These are phyloP conservation scores for Ceramica pisi DNA, from an alignment of 2,888 invertebrate species.

Conservation along the genomic window DNA sequence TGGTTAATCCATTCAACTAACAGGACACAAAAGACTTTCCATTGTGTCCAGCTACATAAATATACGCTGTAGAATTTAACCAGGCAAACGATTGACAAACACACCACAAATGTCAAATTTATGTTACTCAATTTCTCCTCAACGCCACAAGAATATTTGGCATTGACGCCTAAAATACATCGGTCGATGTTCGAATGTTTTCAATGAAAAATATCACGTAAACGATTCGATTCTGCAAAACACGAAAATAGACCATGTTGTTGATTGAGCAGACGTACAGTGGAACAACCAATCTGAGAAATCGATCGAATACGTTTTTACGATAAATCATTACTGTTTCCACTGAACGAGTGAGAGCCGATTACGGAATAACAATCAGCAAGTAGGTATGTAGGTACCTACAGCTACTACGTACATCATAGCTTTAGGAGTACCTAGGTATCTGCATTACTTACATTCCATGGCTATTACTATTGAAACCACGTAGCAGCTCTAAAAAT, in stretches of 20 bases:
- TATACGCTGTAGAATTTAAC: slow-evolving; percentile 34
- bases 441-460: not conserved
- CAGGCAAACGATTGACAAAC: slow-evolving; percentile 30
- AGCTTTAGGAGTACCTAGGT: not conserved
- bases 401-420: not conserved
- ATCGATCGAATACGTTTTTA: slow-evolving; percentile 28
- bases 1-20: slow-evolving; percentile 55
- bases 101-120: slow-evolving; percentile 20
- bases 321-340: slow-evolving; percentile 25
- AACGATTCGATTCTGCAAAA: slow-evolving; percentile 31
- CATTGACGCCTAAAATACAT: slow-evolving; percentile 10
- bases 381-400: not conserved
- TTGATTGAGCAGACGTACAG: not conserved
- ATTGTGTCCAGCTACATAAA: slow-evolving; percentile 18
- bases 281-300: slow-evolving; percentile 18
- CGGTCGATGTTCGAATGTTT: slow-evolving; percentile 33
- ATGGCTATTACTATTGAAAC: slow-evolving; percentile 34
- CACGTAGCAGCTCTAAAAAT: slow-evolving; percentile 59
- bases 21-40: slow-evolving; percentile 52
- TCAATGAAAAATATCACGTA: slow-evolving; percentile 14
- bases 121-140: slow-evolving; percentile 31
- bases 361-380: slow-evolving; percentile 39
- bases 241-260: slow-evolving; percentile 11
- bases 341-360: slow-evolving; percentile 22
- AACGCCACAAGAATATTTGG: no score